Evolutionary conservation across 2,888 invertebrate species (phyloP), one percentile per base, ranked within the genome.

Genomic region (Lydus trimaculatus): DNA sequence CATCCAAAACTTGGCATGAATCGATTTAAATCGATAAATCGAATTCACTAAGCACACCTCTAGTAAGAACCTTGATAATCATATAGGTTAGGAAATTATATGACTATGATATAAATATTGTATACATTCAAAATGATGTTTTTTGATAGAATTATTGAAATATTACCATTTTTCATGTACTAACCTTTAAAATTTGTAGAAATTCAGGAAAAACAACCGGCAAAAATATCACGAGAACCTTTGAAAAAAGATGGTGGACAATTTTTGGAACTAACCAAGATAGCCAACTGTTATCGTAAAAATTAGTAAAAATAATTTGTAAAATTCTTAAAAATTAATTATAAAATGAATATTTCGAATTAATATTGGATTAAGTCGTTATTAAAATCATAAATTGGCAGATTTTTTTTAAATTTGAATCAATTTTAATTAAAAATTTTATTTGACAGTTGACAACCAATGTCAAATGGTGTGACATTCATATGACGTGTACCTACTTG

Each of bases 41-140:
- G n/a, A n/a, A n/a, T n/a, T n/a, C n/a, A n/a, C n/a, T n/a, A n/a
- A n/a, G n/a, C n/a, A n/a, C n/a, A n/a, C n/a, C n/a, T n/a, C n/a
- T n/a, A n/a, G n/a, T n/a, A n/a, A n/a, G 23, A 11, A 52, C 13
- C 20, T 13, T 25, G 9, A 20, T 7, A 17, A 23, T 11, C 20
- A n/a, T 52, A 61, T 15, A 68, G 68, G 68, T 68, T 68, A 68
- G 28, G 58, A 39, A n/a, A 25, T 20, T 11, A 0, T 2, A 2
- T 20, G 3, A n/a, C 3, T 17, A 11, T 11, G 1, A 48, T 20
- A n/a, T 9, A 11, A 20, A 9, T 9, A 20, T 20, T 48, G 1
- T 48, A 20, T 48, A 20, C 0, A 9, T 11, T 20, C 11, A 20
- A 23, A 48, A 20, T 20, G 3, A 48, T 48, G n/a, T 23, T 0